These are phyloP conservation scores for Zosterops pallidus DNA, from an alignment of 2,113 vertebrate species.

Conservation along the genomic window DNA sequence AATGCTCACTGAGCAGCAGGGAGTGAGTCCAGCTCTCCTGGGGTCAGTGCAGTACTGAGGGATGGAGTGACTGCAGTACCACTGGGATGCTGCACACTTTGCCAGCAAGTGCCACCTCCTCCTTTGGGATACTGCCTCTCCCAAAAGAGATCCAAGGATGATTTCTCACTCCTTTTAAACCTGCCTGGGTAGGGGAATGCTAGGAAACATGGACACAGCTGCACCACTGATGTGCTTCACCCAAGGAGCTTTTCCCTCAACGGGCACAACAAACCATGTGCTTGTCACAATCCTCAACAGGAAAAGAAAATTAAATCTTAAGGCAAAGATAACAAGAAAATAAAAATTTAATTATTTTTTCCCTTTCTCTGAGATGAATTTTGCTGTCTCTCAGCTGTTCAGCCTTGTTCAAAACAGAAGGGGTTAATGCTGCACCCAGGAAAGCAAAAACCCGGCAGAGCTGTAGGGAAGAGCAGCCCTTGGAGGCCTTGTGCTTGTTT, in stretches of 20 bases:
- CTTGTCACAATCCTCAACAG: background rate
- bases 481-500: background rate
- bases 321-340: background rate
- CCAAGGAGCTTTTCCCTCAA: fast-evolving
- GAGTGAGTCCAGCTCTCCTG: background rate
- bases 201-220: background rate
- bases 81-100: fast-evolving
- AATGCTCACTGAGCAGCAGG: background rate
- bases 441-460: background rate
- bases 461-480: background rate
- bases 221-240: background rate
- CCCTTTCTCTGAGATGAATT: background rate
- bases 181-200: background rate
- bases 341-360: no score
- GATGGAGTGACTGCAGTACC: background rate
- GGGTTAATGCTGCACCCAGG: background rate
- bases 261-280: background rate
- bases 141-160: background rate
- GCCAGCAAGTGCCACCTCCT: background rate
- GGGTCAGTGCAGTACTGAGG: background rate
- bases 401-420: background rate
- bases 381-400: background rate
- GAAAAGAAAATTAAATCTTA: background rate
- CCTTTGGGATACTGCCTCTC: background rate
- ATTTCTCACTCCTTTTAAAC: background rate